Base-by-base conservation (phyloP, 1,140 invertebrate species). In the Gryon sp. region DNA sequence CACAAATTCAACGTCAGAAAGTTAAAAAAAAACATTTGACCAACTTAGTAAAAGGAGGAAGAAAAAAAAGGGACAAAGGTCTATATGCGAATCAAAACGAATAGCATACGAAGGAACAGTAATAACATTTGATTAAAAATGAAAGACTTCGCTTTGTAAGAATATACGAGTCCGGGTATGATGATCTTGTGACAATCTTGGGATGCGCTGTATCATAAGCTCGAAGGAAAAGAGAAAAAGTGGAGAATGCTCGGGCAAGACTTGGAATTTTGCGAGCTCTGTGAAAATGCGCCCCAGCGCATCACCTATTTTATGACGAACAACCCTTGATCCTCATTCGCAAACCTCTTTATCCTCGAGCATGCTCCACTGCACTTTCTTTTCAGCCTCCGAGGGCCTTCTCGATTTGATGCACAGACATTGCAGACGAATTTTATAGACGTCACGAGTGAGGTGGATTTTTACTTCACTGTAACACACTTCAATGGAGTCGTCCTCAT, bases 361-460 rank as follows among this genome's bases (percentile, higher is more conserved):
- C 73, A 72, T 76, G 53, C 57, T 73, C 68, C 20, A 57, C 43
- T 65, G 77, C 60, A 62, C 65, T 77, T 62, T 63, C 68, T 41
- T 68, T 73, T 68, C 62, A 66, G 46, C 75, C 68, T 65, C 52
- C n/a, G 53, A 74, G 65, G 59, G 70, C 60, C 59, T 70, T 52
- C 60, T 70, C 60, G 60, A 75, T 70, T 52, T 19, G 43, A 32
- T 48, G 66, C 59, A 43, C 45, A 62, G 48, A 53, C 70, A 78
- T 76, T 70, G 72, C 66, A 69, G 68, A 73, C 68, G 57, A 36
- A 38, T 69, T 79, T 79, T 73, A 76, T 79, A 30, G 41, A 70
- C 68, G 66, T 41, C 41, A 36, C 43, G 26, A 41, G 43, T 28
- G 30, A 26, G 34, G 46, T 12, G 41, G 62, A 75, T 50, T 72